These are phyloP conservation scores for Papilio xuthus DNA, from an alignment of 1,140 invertebrate genomes.

Conservation along the genomic window DNA sequence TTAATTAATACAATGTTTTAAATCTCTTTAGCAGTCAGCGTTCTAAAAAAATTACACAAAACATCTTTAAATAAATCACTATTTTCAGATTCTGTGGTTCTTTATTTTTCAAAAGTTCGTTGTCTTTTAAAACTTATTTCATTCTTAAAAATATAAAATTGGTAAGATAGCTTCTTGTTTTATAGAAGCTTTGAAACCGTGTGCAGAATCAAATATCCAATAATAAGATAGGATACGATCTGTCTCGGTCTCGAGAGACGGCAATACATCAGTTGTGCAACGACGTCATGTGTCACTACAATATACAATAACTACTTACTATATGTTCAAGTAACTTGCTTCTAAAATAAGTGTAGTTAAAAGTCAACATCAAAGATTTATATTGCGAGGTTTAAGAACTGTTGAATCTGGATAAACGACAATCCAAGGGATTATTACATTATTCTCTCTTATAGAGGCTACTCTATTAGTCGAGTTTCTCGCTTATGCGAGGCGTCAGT, in stretches of 20 bases:
- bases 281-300: background rate
- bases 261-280: slow-evolving; percentile 1
- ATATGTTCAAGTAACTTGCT: background rate
- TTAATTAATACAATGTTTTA: no score
- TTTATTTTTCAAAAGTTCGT: no score
- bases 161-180: background rate
- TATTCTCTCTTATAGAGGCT: no score
- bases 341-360: background rate
- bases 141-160: background rate
- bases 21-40: background rate
- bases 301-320: background rate
- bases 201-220: background rate
- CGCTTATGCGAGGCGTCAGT: no score
- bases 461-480: no score
- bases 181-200: background rate
- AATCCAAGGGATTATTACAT: no score
- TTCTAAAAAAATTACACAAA: background rate
- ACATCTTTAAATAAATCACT: no score
- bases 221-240: slow-evolving; percentile 15
- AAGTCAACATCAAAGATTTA: background rate
- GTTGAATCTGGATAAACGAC: no score
- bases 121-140: no score
- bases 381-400: background rate
- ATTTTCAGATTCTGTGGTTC: no score
- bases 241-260: background rate